Evolutionary conservation across 2,797 vertebrate species (phyloP), one percentile per base, ranked within the genome.

Genomic region (Intellagama lesueurii): DNA sequence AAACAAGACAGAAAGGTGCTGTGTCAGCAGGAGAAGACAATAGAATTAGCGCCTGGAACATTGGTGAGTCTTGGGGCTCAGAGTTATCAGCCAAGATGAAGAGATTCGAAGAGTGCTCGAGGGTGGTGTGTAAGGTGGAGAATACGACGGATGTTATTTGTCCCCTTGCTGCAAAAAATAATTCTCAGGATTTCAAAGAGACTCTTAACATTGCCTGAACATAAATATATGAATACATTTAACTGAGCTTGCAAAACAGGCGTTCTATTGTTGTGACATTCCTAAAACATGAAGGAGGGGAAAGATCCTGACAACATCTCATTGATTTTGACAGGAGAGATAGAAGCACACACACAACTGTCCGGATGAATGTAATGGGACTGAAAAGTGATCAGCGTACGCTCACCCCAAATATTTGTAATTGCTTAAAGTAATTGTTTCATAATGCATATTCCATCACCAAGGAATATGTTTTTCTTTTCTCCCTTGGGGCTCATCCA

Each of bases 21-120:
- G 95, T 69, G 92, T 96, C 95, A 96, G 95, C 95, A 95, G 89
- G 76, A 92, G 56, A 86, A 94, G 91, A 93, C 90, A 96, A 94
- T 16, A 93, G 93, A 93, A 94, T 92, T 85, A 91, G 87, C 86
- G 84, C 91, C 88, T 30, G 89, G 91, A 90, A 92, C 83, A 87
- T 91, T 77, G 91, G 91, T 89, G 92, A 89, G 92, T 91, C 91
- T 96, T 88, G 87, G 88, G 86, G 90, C 90, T 95, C 92, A 77
- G 73, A 76, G 89, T 93, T 93, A 93, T 89, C 79, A 5, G 32
- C 88, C 91, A 73, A 56, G 32, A 77, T 64, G 82, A 93, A 95
- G 86, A 81, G 89, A 94, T 73, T 80, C 91, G 0, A 87, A 88
- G 82, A 64, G 69, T 68, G 90, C 28, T 93, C 24, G 32, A 85